Conservation (phyloP, 2,113 vertebrate genomes). For the Gymnogyps californianus region DNA sequence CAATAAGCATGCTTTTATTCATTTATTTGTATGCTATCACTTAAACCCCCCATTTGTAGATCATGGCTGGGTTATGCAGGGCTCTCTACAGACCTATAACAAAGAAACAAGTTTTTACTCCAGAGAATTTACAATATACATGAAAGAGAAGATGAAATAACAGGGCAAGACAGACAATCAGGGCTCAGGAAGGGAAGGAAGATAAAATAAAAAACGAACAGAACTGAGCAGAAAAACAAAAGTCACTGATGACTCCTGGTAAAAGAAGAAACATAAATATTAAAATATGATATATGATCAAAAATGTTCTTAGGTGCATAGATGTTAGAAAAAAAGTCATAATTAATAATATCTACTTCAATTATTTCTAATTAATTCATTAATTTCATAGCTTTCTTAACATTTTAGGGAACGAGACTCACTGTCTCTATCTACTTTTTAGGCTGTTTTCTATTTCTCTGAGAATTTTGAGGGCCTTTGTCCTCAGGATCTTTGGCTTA, state of each 20-base stretch:
- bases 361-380: not conserved
- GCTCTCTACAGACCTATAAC: not conserved
- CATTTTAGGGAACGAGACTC: not conserved
- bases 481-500: not conserved
- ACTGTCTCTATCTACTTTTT: not conserved
- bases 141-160: slow-evolving; percentile 26
- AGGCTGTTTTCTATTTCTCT: not conserved
- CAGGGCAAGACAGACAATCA: not conserved
- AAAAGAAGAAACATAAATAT: not conserved
- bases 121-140: slow-evolving; percentile 13
- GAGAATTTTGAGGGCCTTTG: not conserved
- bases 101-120: slow-evolving; percentile 3
- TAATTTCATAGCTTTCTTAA: not conserved
- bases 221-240: not conserved
- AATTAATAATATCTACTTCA: not conserved
- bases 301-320: not conserved
- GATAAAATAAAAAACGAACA: not conserved
- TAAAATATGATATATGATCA: not conserved
- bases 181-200: not conserved
- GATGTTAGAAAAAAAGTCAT: not conserved
- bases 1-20: not conserved
- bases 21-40: not conserved
- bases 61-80: not conserved
- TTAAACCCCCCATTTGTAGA: not conserved
- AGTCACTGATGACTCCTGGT: not conserved